Evolutionary conservation across 2,113 vertebrate genomes (phyloP), one percentile per base, ranked within the genome.

Genomic region (Nanger granti): DNA sequence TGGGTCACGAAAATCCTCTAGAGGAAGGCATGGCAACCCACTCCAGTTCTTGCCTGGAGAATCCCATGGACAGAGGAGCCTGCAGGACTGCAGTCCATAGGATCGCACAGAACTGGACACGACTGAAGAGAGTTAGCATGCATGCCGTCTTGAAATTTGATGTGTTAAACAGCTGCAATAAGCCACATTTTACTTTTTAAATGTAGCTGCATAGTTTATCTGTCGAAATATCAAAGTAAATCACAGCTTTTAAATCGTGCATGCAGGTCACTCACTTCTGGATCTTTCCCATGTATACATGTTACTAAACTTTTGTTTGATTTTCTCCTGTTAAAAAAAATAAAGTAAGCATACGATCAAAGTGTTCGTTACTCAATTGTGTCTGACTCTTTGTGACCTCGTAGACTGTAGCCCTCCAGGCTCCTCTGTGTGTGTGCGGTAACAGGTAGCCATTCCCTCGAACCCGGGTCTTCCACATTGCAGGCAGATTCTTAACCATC

Each of bases 141-240:
- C 37, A 3, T 76, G 37, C 20, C 69, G 24, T 76, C 37, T 41
- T 76, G 69, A 76, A 41, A 76, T 41, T 41, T 90, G 3, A 17
- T 89, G 34, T 66, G 22, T 47, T 62, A 80, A 95, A 34, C 87
- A 91, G 55, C 22, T 86, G 26, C n/a, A 59, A 34, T 22, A 91
- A 97, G 11, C 44, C 47, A 18, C 84, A 11, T 44, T 93, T 94
- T 60, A 47, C 55, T 93, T 86, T 95, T 89, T 44, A 87, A 95
- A 92, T 62, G 15, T 91, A 94, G 76, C 15, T 95, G 12, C 17
- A 17, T 47, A 66, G 69, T 98, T 93, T 96, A n/a, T 57, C 59
- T 93, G 31, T 31, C 31, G n/a, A 95, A 80, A 82, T 86, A 87
- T 26, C 47, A 80, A 83, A 93, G n/a, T 87, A 87, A 80, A 54